Evolutionary conservation across 2,797 vertebrate species (phyloP), one percentile per base, ranked within the genome.

Genomic region (Acipenser ruthenus): DNA sequence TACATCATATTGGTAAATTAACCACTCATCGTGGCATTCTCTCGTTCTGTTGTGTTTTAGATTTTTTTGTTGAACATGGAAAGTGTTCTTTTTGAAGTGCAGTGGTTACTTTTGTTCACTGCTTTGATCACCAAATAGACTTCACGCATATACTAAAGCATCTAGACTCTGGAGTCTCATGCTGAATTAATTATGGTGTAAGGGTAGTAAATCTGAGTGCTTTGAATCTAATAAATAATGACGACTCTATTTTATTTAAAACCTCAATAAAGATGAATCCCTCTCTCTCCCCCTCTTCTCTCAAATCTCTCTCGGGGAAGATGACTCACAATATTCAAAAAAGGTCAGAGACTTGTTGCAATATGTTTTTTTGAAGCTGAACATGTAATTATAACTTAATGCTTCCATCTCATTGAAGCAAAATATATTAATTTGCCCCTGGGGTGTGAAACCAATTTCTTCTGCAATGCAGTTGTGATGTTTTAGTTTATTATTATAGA

Each of bases 401-500:
- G 59, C 13, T 69, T 58, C 67, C 70, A 63, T 70, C 62, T n/a
- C 6, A 71, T 67, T 60, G 66, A 68, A n/a, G 62, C n/a, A 56
- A 75, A 73, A 69, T 9, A 2, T 59, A 8, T 58, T 37, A 53
- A 11, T 74, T 72, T 73, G 11, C 49, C 49, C 50, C 9, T n/a
- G 3, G 23, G 7, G 60, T 62, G 9, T 62, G 60, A 62, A 62
- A 6, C 47, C 9, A 37, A 37, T 75, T 51, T 1, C 49, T 7
- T 73, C 49, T 67, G 12, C n/a, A 64, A 62, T 7, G 59, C 1
- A 15, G 5, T 18, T 70, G 37, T 62, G 10, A 55, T 73, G 65
- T 65, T 66, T 71, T 73, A 37, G 49, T 77, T 80, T 71, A 68
- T 69, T 68, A 65, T 62, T 48, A 55, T 37, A 37, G 53, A 72